phyloP scores from a whole-genome alignment of 2,113 vertebrate genomes.

The Pantherophis guttatus region DNA sequence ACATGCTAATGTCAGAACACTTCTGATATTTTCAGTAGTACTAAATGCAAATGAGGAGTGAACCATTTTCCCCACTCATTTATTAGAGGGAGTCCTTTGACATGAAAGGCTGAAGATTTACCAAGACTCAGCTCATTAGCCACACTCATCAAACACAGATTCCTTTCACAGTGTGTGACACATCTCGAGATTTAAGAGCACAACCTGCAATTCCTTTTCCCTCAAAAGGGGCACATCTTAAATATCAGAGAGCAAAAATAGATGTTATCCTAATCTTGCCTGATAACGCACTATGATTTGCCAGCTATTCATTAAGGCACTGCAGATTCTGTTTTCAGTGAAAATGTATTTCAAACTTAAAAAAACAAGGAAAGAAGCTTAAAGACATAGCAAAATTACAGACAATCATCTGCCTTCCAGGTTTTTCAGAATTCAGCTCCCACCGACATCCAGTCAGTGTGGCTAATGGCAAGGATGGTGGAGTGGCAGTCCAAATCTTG shows the following conservation, averaged over 20 bases:
- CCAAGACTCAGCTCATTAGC: background rate
- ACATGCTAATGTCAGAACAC: background rate
- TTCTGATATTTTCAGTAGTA: background rate
- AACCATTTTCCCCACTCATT: background rate
- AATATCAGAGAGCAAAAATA: background rate
- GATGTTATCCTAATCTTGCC: background rate
- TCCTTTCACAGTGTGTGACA: background rate
- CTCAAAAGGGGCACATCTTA: background rate
- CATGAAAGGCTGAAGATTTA: slow-evolving; percentile 21
- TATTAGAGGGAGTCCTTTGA: background rate
- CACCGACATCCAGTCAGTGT: background rate
- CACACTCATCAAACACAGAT: slow-evolving; percentile 6
- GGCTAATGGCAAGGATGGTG: background rate
- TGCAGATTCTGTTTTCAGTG: background rate
- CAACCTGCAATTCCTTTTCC: background rate
- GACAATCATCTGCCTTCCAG: background rate
- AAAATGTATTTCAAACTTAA: background rate
- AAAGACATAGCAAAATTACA: background rate
- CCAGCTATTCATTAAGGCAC: background rate
- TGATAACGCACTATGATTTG: background rate
- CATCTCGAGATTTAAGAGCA: background rate
- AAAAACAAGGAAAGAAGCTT: background rate
- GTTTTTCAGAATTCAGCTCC: background rate
- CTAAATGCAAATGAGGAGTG: background rate
- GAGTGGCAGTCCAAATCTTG: background rate